These are phyloP conservation scores for Ypsolopha sequella DNA, from an alignment of 2,888 invertebrate genomes.

Conservation along the genomic window DNA sequence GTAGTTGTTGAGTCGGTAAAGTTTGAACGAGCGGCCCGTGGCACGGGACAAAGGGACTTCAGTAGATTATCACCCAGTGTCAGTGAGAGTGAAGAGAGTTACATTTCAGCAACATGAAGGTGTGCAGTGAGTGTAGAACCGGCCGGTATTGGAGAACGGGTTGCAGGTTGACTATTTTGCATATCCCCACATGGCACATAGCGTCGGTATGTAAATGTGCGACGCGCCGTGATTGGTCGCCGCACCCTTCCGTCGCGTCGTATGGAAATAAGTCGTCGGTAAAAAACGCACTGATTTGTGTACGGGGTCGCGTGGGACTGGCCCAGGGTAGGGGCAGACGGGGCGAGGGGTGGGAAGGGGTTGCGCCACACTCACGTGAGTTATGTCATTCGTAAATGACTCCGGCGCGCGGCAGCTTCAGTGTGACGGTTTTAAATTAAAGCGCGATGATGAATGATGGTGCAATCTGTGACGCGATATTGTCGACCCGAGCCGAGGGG, in stretches of 20 bases:
- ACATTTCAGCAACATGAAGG: no score
- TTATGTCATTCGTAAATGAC: no score
- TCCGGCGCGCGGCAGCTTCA: constrained; percentile 13
- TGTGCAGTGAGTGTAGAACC: no score
- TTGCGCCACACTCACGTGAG: constrained; percentile 13
- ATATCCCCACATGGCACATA: neutral
- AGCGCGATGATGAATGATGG: constrained; percentile 40
- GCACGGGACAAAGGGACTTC: no score
- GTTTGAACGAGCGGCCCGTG: no score
- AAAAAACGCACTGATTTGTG: constrained; percentile 20
- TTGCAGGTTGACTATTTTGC: neutral
- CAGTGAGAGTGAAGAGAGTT: no score
- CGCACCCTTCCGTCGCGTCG: constrained; percentile 9
- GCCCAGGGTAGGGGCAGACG: constrained; percentile 8
- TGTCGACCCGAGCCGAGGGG: neutral
- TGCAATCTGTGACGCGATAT: constrained; percentile 9
- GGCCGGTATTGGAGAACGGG: no score
- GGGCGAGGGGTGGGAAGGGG: constrained; percentile 6
- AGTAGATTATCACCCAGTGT: no score
- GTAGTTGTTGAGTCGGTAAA: no score
- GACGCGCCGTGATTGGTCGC: constrained; percentile 27
- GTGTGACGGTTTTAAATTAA: constrained; percentile 48
- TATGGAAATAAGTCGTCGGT: constrained; percentile 18
- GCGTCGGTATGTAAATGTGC: neutral
- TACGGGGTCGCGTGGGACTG: constrained; percentile 13